Conservation (phyloP, 2,888 invertebrate genomes). For the Cryptosula pallasiana region DNA sequence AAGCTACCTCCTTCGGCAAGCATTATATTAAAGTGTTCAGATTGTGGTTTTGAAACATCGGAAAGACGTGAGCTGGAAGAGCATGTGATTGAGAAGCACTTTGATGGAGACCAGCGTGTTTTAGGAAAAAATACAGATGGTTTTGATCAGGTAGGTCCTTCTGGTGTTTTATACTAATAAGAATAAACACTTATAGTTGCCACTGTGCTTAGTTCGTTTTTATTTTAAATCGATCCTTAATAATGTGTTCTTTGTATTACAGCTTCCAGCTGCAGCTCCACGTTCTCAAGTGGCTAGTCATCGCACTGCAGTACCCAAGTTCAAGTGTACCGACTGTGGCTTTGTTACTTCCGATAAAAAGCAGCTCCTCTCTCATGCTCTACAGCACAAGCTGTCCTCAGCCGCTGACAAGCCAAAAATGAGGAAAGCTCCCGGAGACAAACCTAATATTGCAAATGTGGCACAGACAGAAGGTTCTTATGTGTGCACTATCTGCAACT, state of each 20-base stretch:
- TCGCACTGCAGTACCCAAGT: slow-evolving; percentile 25
- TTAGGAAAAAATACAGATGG: too few relatives aligned
- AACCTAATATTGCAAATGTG: too few relatives aligned
- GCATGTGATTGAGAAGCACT: slow-evolving; percentile 41
- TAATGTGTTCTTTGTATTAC: not conserved
- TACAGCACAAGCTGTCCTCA: not conserved
- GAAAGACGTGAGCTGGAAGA: slow-evolving; percentile 36
- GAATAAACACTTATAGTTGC: too few relatives aligned
- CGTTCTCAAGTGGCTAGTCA: not conserved
- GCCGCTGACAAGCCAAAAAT: slow-evolving; percentile 7
- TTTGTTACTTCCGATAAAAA: slow-evolving; percentile 11
- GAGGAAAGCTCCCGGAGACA: not conserved
- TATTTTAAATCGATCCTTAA: too few relatives aligned
- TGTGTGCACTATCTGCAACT: slow-evolving; percentile 47
- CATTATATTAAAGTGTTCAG: slow-evolving; percentile 44
- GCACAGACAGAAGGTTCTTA: slow-evolving; percentile 33
- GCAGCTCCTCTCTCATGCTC: not conserved
- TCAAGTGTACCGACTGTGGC: slow-evolving; percentile 41
- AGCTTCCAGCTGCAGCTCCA: not conserved
- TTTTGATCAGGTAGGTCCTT: too few relatives aligned
- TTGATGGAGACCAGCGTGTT: slow-evolving; percentile 29
- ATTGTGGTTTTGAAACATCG: slow-evolving; percentile 44
- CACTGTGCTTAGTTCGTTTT: too few relatives aligned
- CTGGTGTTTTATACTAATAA: too few relatives aligned
- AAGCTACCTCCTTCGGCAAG: slow-evolving; percentile 9